These are phyloP conservation scores for Chlorops oryzae DNA, from an alignment of 1,140 invertebrate genomes.

Conservation along the genomic window DNA sequence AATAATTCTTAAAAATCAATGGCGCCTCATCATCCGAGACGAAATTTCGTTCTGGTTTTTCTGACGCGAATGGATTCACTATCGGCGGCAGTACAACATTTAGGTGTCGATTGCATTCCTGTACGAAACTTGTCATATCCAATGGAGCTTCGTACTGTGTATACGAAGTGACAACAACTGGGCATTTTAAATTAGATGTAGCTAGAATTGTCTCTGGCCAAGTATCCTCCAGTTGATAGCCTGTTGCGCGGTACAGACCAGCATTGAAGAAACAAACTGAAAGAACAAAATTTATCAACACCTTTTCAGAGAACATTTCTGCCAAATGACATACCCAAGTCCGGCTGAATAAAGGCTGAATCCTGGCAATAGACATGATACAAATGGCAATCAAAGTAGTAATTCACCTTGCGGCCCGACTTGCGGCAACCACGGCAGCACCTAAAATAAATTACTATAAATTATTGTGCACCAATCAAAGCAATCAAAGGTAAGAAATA, in stretches of 20 bases:
- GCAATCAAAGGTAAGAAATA: no score
- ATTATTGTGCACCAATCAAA: no score
- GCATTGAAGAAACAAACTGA: conserved; percentile 66
- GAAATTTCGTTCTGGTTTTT: conserved; percentile 66
- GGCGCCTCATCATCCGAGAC: conserved; percentile 63
- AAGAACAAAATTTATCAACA: conserved; percentile 1
- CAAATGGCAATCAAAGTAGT: conserved; percentile 46
- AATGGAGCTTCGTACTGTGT: conserved; percentile 57
- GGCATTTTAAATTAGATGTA: conserved; percentile 50
- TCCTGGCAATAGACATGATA: conserved; percentile 56
- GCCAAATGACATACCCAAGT: conserved; percentile 51
- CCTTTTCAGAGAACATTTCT: neutral
- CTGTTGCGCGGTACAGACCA: conserved; percentile 60
- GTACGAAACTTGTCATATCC: conserved; percentile 54
- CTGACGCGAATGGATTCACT: conserved; percentile 59
- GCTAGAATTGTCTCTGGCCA: conserved; percentile 60
- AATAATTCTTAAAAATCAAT: conserved; percentile 68
- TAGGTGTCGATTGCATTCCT: conserved; percentile 43
- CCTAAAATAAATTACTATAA: conserved; percentile 16
- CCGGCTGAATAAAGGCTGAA: conserved; percentile 50
- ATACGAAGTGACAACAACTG: conserved; percentile 60
- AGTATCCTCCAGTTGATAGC: conserved; percentile 56
- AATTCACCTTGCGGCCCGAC: conserved; percentile 26
- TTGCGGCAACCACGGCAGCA: conserved; percentile 34
- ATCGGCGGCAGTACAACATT: conserved; percentile 52